These are phyloP conservation scores for Sus cebifrons DNA, from an alignment of 2,797 vertebrate species.

Conservation along the genomic window DNA sequence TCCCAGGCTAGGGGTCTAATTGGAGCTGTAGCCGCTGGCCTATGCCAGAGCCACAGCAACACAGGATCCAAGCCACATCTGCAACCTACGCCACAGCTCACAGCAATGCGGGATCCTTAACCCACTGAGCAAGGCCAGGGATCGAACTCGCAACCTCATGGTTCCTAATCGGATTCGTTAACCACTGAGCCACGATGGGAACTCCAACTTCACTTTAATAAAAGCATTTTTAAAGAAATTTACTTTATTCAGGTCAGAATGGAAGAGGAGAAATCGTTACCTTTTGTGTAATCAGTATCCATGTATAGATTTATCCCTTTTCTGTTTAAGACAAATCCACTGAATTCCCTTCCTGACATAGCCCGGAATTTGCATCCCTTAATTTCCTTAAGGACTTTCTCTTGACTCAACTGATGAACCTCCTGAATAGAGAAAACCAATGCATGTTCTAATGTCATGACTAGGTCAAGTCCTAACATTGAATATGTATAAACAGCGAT, in stretches of 20 bases:
- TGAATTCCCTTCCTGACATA: background rate
- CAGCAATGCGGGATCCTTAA: too few species aligned
- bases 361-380: background rate
- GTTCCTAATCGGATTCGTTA: too few species aligned
- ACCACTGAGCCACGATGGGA: too few species aligned
- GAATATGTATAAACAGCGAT: accelerated
- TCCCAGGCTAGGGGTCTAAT: too few species aligned
- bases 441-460: too few species aligned
- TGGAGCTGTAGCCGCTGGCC: too few species aligned
- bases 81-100: too few species aligned
- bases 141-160: too few species aligned
- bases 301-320: background rate
- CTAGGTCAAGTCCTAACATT: background rate
- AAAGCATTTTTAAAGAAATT: background rate
- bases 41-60: too few species aligned
- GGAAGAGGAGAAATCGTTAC: accelerated
- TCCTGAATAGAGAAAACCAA: background rate
- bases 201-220: too few species aligned
- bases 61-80: too few species aligned
- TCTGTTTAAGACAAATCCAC: background rate
- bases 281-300: background rate
- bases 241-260: background rate
- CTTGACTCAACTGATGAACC: background rate
- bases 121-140: too few species aligned
- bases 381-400: background rate